A percentile compares a stretch with the other conserved stretches of the same genome.
Evolutionary conservation across 2,888 invertebrate genomes (phyloP).

Genomic region (Nudaria mundana): DNA sequence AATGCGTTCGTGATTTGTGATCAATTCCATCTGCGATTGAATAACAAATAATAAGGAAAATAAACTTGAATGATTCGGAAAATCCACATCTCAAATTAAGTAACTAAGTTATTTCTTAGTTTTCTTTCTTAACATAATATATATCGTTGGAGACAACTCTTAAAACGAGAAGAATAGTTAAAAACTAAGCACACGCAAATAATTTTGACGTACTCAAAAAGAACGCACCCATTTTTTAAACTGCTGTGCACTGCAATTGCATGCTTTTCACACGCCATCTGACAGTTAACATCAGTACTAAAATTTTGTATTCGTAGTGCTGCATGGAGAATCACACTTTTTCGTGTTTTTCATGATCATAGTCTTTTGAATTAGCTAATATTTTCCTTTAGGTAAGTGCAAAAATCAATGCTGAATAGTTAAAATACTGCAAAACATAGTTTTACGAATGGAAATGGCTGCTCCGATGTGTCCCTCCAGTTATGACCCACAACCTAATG

Average conservation of each 20-base stretch:
- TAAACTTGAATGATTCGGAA: too few species aligned
- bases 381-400: constrained; percentile 72
- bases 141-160: too few species aligned
- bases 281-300: constrained; percentile 59
- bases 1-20: constrained; percentile 47
- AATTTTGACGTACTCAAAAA: background rate
- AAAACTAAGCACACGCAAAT: background rate
- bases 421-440: constrained; percentile 16
- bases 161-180: background rate
- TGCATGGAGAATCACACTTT: constrained; percentile 78
- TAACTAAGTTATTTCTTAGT: too few species aligned
- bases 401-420: constrained; percentile 28
- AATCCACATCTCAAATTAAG: too few species aligned
- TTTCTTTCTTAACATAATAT: too few species aligned
- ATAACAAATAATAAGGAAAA: too few species aligned
- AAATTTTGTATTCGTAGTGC: constrained; percentile 81
- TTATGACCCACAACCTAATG: constrained; percentile 74
- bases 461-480: constrained; percentile 54
- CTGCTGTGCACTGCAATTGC: constrained; percentile 31
- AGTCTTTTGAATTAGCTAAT: constrained; percentile 67
- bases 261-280: constrained; percentile 60
- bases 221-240: constrained; percentile 47
- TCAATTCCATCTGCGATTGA: too few species aligned
- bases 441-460: constrained; percentile 41
- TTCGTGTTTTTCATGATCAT: constrained; percentile 75